A percentile compares a stretch with the other conserved stretches of the same genome.
Evolutionary conservation across 1,140 invertebrate species (phyloP).

Genomic region (Streblospio benedicti): DNA sequence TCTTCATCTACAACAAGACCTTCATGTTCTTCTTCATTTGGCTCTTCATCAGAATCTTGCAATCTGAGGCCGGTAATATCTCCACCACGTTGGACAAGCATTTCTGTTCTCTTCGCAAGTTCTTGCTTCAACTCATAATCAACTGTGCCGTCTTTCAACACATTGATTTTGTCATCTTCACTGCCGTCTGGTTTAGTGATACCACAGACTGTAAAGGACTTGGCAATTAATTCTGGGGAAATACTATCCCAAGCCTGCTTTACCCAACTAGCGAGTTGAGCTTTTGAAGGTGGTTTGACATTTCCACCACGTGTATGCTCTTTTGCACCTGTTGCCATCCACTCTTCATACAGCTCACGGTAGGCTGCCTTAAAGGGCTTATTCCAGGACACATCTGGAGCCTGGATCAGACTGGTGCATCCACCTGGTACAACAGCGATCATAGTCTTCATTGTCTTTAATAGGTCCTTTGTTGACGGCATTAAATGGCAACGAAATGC

Average conservation of each 20-base stretch:
- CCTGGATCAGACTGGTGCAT: not conserved
- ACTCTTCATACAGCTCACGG: slow-evolving; percentile 7
- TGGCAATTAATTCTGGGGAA: slow-evolving; percentile 4
- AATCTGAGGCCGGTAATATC: no score
- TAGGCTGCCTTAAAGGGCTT: slow-evolving; percentile 6
- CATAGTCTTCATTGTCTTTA: not conserved
- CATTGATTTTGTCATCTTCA: slow-evolving; percentile 5
- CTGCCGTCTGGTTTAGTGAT: slow-evolving; percentile 11
- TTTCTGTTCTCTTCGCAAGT: no score
- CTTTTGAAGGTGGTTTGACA: not conserved
- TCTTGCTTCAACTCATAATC: not conserved
- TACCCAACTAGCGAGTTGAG: slow-evolving; percentile 7
- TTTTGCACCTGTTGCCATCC: slow-evolving; percentile 6
- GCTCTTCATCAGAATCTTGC: no score
- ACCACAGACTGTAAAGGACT: slow-evolving; percentile 15
- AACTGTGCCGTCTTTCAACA: not conserved
- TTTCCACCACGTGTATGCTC: slow-evolving; percentile 8
- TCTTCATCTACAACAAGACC: no score
- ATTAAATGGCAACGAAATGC: not conserved
- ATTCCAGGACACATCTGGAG: slow-evolving; percentile 15
- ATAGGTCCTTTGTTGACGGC: not conserved
- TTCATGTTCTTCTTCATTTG: no score
- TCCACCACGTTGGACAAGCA: no score
- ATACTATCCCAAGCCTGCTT: slow-evolving; percentile 12
- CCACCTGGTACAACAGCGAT: not conserved